Conservation (phyloP, 2,797 vertebrate species). For the Pampus argenteus region DNA sequence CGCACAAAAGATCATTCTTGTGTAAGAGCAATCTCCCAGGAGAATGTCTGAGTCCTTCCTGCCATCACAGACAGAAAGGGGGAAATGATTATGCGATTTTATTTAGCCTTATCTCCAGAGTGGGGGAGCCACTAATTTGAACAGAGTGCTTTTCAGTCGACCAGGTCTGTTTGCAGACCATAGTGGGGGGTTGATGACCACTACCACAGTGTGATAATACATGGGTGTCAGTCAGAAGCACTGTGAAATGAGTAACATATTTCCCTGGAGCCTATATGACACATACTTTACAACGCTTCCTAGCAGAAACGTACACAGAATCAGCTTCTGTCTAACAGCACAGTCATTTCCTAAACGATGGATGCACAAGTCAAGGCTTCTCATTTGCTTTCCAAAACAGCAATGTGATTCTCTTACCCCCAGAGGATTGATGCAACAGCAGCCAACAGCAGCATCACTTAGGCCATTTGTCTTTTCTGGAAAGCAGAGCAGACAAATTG, state of each 20-base stretch:
- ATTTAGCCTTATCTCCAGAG: constrained; percentile 79
- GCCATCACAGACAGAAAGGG: constrained; percentile 62
- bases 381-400: constrained; percentile 24
- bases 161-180: constrained; percentile 73
- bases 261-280: not conserved
- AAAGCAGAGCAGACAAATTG: constrained; percentile 55
- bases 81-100: constrained; percentile 74
- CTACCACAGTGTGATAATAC: constrained; percentile 35
- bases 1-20: constrained; percentile 40
- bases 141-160: constrained; percentile 82
- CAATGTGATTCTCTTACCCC: constrained; percentile 3
- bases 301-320: not conserved
- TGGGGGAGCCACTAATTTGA: constrained; percentile 79
- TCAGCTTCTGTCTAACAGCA: too few relatives aligned
- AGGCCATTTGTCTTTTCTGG: constrained; percentile 25
- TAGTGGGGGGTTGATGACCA: constrained; percentile 53
- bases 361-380: constrained; percentile 4
- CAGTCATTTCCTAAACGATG: not conserved
- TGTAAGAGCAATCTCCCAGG: constrained; percentile 65
- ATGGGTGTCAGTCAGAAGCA: constrained; percentile 27
- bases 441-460: constrained; percentile 18
- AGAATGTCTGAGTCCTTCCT: constrained; percentile 76
- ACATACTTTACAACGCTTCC: not conserved
- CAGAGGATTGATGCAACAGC: constrained; percentile 9
- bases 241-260: constrained; percentile 5